Evolutionary conservation across 1,140 invertebrate genomes (phyloP), one percentile per base, ranked within the genome.

Genomic region (Papilio helenus): DNA sequence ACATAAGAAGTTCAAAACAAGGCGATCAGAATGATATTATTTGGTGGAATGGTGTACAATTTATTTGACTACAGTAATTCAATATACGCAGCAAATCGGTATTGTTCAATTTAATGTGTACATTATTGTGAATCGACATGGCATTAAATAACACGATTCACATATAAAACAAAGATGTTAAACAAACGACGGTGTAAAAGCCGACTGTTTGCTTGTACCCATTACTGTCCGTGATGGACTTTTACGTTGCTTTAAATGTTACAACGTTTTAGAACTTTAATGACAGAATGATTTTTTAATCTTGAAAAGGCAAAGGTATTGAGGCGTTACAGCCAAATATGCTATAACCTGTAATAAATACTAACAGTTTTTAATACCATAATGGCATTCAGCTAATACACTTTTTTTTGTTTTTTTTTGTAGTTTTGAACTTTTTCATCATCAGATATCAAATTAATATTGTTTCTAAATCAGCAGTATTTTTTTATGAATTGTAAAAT

Each of bases 181-280:
- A 72, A 72, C 44, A 44, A 44, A 72, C 71, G 71, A 72, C 39
- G n/a, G 71, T 34, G 39, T 72, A 72, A 72, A 72, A 72, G 72
- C 8, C 39, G 34, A 39, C n/a, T 72, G 42, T 51, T 23, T 74
- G 44, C 72, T 74, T n/a, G 44, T 23, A 26, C 16, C n/a, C 72
- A 74, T 74, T 74, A 74, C 72, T 29, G 44, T 49, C 39, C 10
- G 10, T 51, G 20, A 74, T 74, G 72, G 44, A 74, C 14, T 74
- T 74, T 74, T 74, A 74, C 49, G 44, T 74, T 14, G 72, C 72
- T 74, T 51, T 74, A 74, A 74, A 26, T 74, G 72, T 74, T 14
- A 74, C 72, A 26, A 49, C 72, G 44, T 49, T 74, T 44, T 44
- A 74, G 42, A 46, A 23, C 44, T 29, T 46, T 23, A 74, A 74